phyloP scores from a whole-genome alignment of 2,888 invertebrate genomes.

The Ophion slaviceki region DNA sequence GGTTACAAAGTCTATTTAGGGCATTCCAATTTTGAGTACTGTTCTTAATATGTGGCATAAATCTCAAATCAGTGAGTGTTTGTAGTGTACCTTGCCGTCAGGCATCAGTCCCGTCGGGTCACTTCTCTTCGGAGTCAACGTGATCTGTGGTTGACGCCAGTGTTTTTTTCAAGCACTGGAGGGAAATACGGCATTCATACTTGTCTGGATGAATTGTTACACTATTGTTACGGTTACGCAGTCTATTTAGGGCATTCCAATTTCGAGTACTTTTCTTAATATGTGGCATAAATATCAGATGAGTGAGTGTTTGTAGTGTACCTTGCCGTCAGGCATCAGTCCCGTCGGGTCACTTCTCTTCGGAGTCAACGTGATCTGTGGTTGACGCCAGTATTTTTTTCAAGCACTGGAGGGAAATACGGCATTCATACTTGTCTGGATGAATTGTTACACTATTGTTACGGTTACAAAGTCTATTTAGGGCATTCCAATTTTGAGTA shows the following conservation, averaged over 20 bases:
- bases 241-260: too few species aligned
- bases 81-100: constrained; percentile 21
- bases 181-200: constrained; percentile 2
- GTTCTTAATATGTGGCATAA: constrained; percentile 1
- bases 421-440: not conserved
- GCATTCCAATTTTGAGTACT: not conserved
- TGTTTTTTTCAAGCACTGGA: not conserved
- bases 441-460: not conserved
- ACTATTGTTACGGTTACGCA: not conserved
- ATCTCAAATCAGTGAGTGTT: not conserved
- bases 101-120: not conserved
- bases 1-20: not conserved
- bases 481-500: too few species aligned
- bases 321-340: constrained; percentile 16
- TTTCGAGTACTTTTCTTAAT: too few species aligned
- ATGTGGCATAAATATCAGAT: not conserved
- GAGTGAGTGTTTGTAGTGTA: constrained; percentile 4
- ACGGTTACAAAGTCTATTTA: not conserved
- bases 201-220: not conserved
- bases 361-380: not conserved
- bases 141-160: constrained; percentile 5
- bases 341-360: constrained; percentile 5
- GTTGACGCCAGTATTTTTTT: not conserved
- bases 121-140: too few species aligned
- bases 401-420: not conserved